phyloP scores from a whole-genome alignment of 2,888 invertebrate species.

The Diaperis boleti region DNA sequence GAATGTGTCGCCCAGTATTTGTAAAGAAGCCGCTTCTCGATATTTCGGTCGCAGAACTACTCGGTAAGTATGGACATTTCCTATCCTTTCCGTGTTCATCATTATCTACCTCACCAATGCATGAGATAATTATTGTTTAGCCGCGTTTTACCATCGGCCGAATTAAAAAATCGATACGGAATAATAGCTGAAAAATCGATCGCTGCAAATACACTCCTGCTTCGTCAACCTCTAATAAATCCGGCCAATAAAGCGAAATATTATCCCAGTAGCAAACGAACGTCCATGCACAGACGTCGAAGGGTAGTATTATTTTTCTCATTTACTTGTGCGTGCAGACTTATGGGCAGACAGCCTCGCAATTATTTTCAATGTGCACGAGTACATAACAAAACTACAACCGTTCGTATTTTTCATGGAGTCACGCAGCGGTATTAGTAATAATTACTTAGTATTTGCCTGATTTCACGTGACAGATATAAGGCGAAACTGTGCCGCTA shows the following conservation, averaged over 20 bases:
- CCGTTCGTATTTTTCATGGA: constrained; percentile 58
- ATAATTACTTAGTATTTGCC: constrained; percentile 61
- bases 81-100: no score
- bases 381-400: constrained; percentile 57
- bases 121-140: no score
- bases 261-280: constrained; percentile 1
- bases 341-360: constrained; percentile 61
- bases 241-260: background rate
- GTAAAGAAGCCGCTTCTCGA: no score
- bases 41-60: no score
- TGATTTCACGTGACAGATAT: constrained; percentile 58
- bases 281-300: constrained; percentile 10
- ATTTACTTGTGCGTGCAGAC: constrained; percentile 62
- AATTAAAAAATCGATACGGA: no score
- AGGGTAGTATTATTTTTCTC: constrained; percentile 50
- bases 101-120: no score
- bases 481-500: constrained; percentile 22
- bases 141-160: no score
- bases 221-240: background rate
- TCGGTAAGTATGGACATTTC: no score
- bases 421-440: constrained; percentile 63
- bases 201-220: no score
- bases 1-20: no score
- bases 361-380: constrained; percentile 63
- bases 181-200: no score